Evolutionary conservation across 2,888 invertebrate species (phyloP).

Genomic region (Crocallis elinguaria): DNA sequence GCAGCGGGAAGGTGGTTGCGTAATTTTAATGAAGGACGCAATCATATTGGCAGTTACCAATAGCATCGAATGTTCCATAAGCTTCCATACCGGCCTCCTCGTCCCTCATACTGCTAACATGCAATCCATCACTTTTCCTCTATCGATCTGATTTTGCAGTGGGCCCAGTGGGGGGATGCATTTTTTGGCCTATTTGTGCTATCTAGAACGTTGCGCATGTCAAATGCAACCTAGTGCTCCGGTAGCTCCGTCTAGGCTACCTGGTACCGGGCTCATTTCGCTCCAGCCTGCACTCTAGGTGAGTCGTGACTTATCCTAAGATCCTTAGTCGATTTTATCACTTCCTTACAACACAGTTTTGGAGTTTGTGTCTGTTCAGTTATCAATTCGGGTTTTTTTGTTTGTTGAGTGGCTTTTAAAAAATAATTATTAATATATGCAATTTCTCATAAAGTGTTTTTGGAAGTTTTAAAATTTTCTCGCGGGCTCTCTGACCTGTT

Average conservation of each 20-base stretch:
- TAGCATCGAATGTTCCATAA: constrained; percentile 1
- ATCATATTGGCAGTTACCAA: background rate
- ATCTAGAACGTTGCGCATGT: constrained; percentile 28
- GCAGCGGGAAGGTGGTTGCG: background rate
- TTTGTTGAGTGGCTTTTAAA: background rate
- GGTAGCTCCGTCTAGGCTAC: constrained; percentile 8
- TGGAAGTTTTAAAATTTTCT: background rate
- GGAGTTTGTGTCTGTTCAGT: background rate
- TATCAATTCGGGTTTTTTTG: background rate
- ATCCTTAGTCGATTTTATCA: background rate
- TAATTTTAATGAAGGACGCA: background rate
- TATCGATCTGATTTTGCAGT: constrained; percentile 2
- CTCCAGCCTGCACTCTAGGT: constrained; percentile 18
- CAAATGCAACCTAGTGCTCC: constrained; percentile 25
- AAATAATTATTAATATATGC: too few species aligned
- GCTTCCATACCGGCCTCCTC: background rate
- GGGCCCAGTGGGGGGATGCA: constrained; percentile 28
- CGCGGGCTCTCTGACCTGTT: background rate
- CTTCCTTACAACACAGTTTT: background rate
- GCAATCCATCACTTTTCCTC: constrained; percentile 14
- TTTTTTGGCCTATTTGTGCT: constrained; percentile 29
- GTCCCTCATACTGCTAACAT: background rate
- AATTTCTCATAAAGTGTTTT: background rate
- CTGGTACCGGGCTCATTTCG: constrained; percentile 23
- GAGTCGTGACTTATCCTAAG: constrained; percentile 10